A percentile compares a stretch with the other conserved stretches of the same genome.
Evolutionary conservation across 2,113 vertebrate genomes (phyloP).

Genomic region (Elephantulus edwardii): DNA sequence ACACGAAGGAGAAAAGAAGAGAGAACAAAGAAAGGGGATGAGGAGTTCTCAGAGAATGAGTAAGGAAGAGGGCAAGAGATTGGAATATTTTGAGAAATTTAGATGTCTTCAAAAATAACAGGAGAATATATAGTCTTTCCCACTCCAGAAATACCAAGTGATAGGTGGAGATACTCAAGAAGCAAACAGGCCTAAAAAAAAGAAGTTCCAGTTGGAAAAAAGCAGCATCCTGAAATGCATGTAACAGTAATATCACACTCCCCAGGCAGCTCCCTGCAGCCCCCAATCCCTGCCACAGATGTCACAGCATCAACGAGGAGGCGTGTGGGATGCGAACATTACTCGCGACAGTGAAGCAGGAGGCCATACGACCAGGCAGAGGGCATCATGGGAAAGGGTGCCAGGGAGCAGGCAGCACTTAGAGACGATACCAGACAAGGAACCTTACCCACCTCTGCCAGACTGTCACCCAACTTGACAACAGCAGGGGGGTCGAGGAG

Average conservation of each 20-base stretch:
- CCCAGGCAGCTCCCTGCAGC: not conserved
- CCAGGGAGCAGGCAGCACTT: not conserved
- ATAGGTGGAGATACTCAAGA: not conserved
- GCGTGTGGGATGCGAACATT: not conserved
- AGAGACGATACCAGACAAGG: constrained; percentile 60
- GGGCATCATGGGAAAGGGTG: too few relatives aligned
- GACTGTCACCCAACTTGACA: constrained; percentile 89
- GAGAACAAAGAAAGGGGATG: not conserved
- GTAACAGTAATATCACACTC: not conserved
- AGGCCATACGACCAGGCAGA: not conserved
- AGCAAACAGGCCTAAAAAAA: not conserved
- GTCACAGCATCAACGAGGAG: too few relatives aligned
- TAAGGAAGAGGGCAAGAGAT: not conserved
- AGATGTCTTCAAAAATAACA: not conserved
- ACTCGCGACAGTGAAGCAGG: not conserved
- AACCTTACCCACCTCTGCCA: constrained; percentile 94
- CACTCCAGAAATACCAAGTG: not conserved
- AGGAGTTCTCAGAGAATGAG: not conserved
- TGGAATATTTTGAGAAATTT: not conserved
- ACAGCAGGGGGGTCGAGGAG: constrained; percentile 90
- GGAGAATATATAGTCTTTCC: not conserved
- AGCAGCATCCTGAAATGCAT: not conserved
- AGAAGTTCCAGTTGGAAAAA: not conserved
- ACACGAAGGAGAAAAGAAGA: not conserved
- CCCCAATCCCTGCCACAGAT: too few relatives aligned